These are phyloP conservation scores for Girardia tigrina DNA, from an alignment of 2,888 invertebrate genomes.

Conservation along the genomic window DNA sequence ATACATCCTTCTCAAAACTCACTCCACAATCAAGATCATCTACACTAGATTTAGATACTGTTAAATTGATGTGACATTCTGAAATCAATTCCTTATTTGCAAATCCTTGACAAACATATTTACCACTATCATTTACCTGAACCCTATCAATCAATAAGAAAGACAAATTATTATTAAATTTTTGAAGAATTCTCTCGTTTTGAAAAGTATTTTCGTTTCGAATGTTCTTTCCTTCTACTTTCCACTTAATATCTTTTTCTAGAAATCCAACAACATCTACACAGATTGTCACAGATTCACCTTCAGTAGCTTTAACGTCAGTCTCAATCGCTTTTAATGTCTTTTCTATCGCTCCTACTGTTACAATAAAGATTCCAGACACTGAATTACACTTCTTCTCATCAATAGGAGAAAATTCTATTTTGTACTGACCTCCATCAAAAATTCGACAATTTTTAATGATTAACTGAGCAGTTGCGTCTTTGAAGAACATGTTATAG, in stretches of 20 bases:
- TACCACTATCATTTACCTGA: not conserved
- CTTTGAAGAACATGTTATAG: not conserved
- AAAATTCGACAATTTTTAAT: not conserved
- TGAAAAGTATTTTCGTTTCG: not conserved
- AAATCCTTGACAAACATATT: not conserved
- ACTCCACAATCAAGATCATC: not conserved
- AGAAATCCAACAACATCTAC: not conserved
- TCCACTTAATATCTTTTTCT: conserved; percentile 4
- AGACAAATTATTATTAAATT: not conserved
- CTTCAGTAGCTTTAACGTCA: not conserved
- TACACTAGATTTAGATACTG: not conserved
- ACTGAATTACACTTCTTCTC: not conserved
- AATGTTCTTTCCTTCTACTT: not conserved
- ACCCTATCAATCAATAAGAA: not conserved
- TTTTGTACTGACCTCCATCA: conserved; percentile 1
- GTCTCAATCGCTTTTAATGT: not conserved
- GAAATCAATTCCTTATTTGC: not conserved
- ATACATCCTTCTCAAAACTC: not conserved
- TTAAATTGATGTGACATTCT: not conserved
- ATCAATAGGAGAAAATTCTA: not conserved
- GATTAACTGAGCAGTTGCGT: not conserved
- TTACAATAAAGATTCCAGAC: not conserved
- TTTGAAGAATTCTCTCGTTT: not conserved
- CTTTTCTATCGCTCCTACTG: not conserved
- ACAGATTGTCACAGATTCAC: not conserved